Conservation (phyloP, 2,888 invertebrate genomes). For the Metacarcinus magister region DNA sequence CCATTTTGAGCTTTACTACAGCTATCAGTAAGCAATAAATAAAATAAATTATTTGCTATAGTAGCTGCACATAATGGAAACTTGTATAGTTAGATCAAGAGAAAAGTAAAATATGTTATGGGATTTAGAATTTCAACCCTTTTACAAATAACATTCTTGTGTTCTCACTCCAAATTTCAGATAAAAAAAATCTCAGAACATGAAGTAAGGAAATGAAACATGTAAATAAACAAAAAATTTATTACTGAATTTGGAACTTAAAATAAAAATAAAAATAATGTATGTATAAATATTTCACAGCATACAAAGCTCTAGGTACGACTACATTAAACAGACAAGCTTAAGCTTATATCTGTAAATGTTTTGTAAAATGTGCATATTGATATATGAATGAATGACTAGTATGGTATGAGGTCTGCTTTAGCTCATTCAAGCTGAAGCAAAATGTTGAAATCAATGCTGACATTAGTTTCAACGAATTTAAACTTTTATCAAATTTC, state of each 20-base stretch:
- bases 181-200: background rate
- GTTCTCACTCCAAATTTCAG: background rate
- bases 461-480: background rate
- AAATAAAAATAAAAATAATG: background rate
- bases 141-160: background rate
- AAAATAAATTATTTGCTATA: background rate
- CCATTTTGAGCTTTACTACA: background rate
- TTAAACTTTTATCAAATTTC: background rate
- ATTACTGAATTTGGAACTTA: conserved; percentile 50
- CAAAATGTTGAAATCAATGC: background rate
- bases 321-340: conserved; percentile 6
- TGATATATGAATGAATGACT: background rate
- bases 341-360: conserved; percentile 27
- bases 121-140: background rate
- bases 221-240: conserved; percentile 57
- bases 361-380: background rate
- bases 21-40: background rate
- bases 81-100: background rate
- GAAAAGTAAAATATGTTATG: background rate
- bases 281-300: background rate
- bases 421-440: background rate
- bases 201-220: conserved; percentile 69
- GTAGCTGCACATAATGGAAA: background rate
- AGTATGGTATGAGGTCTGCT: background rate
- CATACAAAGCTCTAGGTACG: background rate